Evolutionary conservation across 1,140 invertebrate species (phyloP).

Genomic region (Ips typographus): DNA sequence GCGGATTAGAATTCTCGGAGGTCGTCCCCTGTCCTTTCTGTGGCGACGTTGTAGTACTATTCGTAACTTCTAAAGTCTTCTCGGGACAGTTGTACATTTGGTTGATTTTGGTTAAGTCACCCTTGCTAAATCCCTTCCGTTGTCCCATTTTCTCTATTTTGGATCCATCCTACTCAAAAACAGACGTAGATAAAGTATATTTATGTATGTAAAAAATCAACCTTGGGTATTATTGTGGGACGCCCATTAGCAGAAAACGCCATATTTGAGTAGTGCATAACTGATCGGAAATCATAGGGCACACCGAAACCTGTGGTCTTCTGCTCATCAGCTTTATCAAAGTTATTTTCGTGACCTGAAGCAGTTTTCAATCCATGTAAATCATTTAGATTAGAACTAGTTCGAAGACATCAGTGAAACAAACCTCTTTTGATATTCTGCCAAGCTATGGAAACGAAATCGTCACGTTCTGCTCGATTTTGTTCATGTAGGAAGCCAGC

Average conservation of each 20-base stretch:
- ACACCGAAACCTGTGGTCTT: constrained; percentile 64
- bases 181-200: not conserved
- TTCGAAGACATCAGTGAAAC: not conserved
- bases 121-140: constrained; percentile 68
- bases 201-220: constrained; percentile 44
- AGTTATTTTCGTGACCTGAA: constrained; percentile 65
- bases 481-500: constrained; percentile 88
- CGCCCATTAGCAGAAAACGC: constrained; percentile 75
- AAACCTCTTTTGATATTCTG: constrained; percentile 69
- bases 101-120: constrained; percentile 73
- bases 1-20: constrained; percentile 26
- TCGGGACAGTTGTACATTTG: constrained; percentile 70
- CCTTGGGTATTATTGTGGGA: constrained; percentile 70
- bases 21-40: constrained; percentile 1
- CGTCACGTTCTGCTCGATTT: constrained; percentile 76
- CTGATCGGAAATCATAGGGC: constrained; percentile 75
- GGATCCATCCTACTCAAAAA: constrained; percentile 33
- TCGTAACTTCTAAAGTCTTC: constrained; percentile 28
- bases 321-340: constrained; percentile 63
- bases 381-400: not conserved
- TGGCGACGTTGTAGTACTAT: not conserved
- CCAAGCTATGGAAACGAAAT: constrained; percentile 70
- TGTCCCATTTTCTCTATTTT: constrained; percentile 60
- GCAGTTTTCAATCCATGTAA: not conserved
- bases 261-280: constrained; percentile 81